Conservation (phyloP, 2,797 vertebrate genomes). For the Gymnothorax javanicus region DNA sequence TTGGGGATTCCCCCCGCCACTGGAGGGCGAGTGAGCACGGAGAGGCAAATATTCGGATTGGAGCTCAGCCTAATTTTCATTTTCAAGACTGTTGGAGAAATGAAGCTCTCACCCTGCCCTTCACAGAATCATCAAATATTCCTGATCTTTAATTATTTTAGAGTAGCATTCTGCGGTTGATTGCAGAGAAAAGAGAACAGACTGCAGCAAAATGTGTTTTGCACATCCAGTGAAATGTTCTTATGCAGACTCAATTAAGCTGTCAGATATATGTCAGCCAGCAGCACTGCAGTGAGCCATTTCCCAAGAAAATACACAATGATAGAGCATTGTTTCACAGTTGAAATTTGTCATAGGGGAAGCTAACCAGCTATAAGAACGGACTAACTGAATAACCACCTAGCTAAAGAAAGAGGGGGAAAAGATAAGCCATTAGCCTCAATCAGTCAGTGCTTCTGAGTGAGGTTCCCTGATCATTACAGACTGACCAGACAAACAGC, state of each 20-base stretch:
- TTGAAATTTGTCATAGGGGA: neutral
- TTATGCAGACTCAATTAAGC: constrained; percentile 54
- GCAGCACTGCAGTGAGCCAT: constrained; percentile 39
- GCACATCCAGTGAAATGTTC: constrained; percentile 58
- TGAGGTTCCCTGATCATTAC: neutral
- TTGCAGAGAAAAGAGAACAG: constrained; percentile 16
- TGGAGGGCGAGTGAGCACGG: too few species aligned
- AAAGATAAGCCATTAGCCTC: neutral
- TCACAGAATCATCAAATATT: neutral
- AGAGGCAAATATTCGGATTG: too few species aligned
- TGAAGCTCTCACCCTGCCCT: neutral
- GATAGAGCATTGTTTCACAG: neutral
- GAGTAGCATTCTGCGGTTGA: neutral
- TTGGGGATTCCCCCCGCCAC: too few species aligned
- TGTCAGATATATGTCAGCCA: constrained; percentile 14
- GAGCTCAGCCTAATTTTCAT: neutral
- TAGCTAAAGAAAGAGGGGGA: neutral
- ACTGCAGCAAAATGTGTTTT: constrained; percentile 56
- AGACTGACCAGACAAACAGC: neutral
- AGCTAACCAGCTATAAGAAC: neutral
- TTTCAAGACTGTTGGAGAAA: neutral
- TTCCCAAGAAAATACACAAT: neutral
- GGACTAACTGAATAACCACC: too few species aligned
- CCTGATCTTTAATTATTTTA: neutral
- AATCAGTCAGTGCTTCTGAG: neutral